phyloP scores from a whole-genome alignment of 2,888 invertebrate species.

The Rambutsinella grinnellia region DNA sequence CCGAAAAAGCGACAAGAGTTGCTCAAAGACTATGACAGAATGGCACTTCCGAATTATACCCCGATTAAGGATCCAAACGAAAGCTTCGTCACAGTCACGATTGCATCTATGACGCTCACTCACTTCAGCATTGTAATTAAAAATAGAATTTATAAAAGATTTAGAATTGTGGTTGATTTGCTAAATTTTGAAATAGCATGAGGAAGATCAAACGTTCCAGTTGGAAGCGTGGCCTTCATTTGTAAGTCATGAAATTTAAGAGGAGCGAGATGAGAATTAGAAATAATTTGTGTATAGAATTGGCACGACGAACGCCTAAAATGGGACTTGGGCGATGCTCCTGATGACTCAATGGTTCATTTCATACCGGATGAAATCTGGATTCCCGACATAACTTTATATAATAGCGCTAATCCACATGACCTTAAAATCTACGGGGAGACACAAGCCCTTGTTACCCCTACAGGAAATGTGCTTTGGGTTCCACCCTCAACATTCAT shows the following conservation, averaged over 20 bases:
- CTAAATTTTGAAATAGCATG: conserved; percentile 51
- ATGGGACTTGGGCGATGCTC: conserved; percentile 42
- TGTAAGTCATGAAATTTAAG: too few species aligned
- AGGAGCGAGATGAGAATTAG: not conserved
- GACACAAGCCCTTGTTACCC: conserved; percentile 72
- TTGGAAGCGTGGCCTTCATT: conserved; percentile 62
- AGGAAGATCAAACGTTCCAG: conserved; percentile 61
- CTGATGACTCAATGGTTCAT: conserved; percentile 45
- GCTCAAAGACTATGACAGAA: conserved; percentile 53
- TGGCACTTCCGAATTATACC: conserved; percentile 57
- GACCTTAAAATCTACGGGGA: conserved; percentile 54
- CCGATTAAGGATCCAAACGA: not conserved
- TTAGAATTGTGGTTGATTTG: not conserved
- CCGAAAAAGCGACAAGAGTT: conserved; percentile 53
- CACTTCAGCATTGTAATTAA: conserved; percentile 60
- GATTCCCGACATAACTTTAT: conserved; percentile 60
- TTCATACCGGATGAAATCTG: conserved; percentile 61
- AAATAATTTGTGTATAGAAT: conserved; percentile 27
- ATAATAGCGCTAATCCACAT: conserved; percentile 52
- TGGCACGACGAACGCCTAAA: conserved; percentile 59
- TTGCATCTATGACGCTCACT: conserved; percentile 56
- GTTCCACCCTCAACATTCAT: conserved; percentile 79
- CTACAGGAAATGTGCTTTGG: conserved; percentile 75
- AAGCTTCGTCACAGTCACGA: conserved; percentile 51
- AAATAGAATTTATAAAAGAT: conserved; percentile 9